These are phyloP conservation scores for Calephelis perditalis DNA, from an alignment of 2,888 invertebrate species.

Conservation along the genomic window DNA sequence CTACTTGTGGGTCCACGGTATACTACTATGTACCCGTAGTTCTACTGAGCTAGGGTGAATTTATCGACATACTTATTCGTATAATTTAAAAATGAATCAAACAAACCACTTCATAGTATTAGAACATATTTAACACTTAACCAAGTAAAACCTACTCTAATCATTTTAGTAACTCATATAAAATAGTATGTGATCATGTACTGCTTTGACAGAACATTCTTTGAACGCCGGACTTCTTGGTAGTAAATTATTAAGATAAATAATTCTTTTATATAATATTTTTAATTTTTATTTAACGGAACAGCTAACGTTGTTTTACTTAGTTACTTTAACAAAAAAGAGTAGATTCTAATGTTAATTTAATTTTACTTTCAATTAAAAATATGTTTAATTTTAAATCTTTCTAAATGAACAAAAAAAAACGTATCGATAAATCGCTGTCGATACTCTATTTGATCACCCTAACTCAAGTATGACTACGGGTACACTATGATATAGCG, in stretches of 20 bases:
- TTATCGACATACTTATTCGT: neutral
- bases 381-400: neutral
- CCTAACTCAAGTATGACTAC: neutral
- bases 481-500: too few relatives aligned
- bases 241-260: neutral
- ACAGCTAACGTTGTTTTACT: neutral
- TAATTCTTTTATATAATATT: neutral
- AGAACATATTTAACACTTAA: too few relatives aligned
- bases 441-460: neutral
- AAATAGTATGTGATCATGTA: neutral
- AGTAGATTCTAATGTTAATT: neutral
- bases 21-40: too few relatives aligned
- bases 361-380: neutral
- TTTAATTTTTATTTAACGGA: neutral
- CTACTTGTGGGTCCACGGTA: too few relatives aligned
- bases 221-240: too few relatives aligned
- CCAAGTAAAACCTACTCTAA: neutral
- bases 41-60: too few relatives aligned
- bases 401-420: too few relatives aligned
- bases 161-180: neutral
- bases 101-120: neutral
- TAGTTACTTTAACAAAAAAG: neutral
- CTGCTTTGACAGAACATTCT: neutral
- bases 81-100: slow-evolving; percentile 3
- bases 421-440: neutral